phyloP scores from a whole-genome alignment of 2,888 invertebrate species.

The Melanostoma mellinum region DNA sequence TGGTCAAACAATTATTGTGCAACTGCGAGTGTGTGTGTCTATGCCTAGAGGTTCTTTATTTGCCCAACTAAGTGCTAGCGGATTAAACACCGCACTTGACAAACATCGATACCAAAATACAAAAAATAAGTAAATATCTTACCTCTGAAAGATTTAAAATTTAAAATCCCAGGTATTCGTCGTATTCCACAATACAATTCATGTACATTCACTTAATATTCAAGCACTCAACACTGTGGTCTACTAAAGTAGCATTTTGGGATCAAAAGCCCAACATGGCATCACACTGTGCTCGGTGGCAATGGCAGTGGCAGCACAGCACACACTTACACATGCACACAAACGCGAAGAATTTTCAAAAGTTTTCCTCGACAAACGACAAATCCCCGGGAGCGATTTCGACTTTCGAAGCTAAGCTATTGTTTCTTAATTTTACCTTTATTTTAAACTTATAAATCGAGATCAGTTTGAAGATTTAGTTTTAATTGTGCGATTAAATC shows the following conservation, averaged over 20 bases:
- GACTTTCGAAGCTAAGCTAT: background rate
- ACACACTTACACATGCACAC: slow-evolving; percentile 62
- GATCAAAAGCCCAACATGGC: slow-evolving; percentile 77
- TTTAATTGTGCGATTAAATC: background rate
- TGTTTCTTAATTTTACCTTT: background rate
- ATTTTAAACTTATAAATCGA: background rate
- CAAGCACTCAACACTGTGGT: slow-evolving; percentile 51
- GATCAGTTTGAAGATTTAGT: background rate
- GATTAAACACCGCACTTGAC: slow-evolving; percentile 12
- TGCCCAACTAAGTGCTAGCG: slow-evolving; percentile 59
- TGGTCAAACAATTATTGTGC: slow-evolving; percentile 39
- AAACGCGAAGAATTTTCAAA: slow-evolving; percentile 55
- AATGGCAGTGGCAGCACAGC: slow-evolving; percentile 81
- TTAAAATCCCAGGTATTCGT: slow-evolving; percentile 35
- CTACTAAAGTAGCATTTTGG: slow-evolving; percentile 71
- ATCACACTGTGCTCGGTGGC: slow-evolving; percentile 82
- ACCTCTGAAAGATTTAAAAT: slow-evolving; percentile 39
- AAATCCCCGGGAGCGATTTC: background rate
- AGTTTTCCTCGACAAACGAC: slow-evolving; percentile 54
- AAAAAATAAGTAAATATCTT: slow-evolving; percentile 28
- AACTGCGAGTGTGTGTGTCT: slow-evolving; percentile 35
- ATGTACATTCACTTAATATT: slow-evolving; percentile 51
- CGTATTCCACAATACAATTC: slow-evolving; percentile 42
- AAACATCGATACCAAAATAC: background rate
- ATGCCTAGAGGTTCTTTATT: slow-evolving; percentile 51